These are phyloP conservation scores for Bombus breviceps DNA, from an alignment of 1,140 invertebrate species.

Conservation along the genomic window DNA sequence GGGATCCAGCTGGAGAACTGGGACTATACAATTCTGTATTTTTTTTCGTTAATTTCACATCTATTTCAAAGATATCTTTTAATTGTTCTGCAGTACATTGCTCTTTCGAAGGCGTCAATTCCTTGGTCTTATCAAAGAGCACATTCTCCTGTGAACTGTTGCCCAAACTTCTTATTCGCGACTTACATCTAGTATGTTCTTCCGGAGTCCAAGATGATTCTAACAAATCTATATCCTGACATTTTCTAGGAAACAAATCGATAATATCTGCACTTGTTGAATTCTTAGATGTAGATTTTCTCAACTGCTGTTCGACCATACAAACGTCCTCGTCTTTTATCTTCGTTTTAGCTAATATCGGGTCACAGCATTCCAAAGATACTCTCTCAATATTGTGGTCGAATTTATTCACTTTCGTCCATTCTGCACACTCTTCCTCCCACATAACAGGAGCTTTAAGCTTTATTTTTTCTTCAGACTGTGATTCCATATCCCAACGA, in stretches of 20 bases:
- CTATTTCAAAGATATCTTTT: constrained; percentile 42
- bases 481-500: constrained; percentile 74
- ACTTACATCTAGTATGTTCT: constrained; percentile 22
- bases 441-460: constrained; percentile 73
- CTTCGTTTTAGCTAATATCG: constrained; percentile 13
- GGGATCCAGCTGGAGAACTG: constrained; percentile 75
- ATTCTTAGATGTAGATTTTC: constrained; percentile 25
- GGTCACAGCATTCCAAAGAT: constrained; percentile 10
- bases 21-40: constrained; percentile 73
- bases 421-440: constrained; percentile 77
- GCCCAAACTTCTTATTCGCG: constrained; percentile 13
- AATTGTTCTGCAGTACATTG: constrained; percentile 19
- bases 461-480: constrained; percentile 70
- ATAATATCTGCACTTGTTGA: constrained; percentile 34
- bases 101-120: constrained; percentile 24
- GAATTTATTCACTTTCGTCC: constrained; percentile 64
- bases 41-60: constrained; percentile 52
- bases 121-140: constrained; percentile 22
- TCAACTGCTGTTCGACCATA: constrained; percentile 25
- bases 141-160: constrained; percentile 14
- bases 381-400: constrained; percentile 40
- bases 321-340: constrained; percentile 21
- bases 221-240: constrained; percentile 63
- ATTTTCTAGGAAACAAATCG: constrained; percentile 68
- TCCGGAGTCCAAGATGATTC: constrained; percentile 70